Evolutionary conservation across 2,888 invertebrate genomes (phyloP).

Genomic region (Byasa hedistus): DNA sequence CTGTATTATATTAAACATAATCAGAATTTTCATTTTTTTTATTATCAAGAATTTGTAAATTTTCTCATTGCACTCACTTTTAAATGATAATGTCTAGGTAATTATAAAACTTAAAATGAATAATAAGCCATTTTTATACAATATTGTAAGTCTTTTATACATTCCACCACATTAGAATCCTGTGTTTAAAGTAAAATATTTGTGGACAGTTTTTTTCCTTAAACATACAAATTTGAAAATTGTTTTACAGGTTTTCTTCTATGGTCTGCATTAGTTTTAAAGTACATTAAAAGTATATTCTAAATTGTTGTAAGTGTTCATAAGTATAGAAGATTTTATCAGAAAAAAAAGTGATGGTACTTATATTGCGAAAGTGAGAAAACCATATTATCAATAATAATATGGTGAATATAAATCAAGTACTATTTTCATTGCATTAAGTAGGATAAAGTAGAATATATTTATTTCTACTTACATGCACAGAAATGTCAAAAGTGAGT

Average conservation of each 20-base stretch:
- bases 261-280: conserved; percentile 54
- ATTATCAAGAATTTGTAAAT: background rate
- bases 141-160: conserved; percentile 29
- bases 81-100: conserved; percentile 16
- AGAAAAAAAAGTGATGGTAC: conserved; percentile 47
- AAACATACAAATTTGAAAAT: conserved; percentile 12
- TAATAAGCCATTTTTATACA: conserved; percentile 30
- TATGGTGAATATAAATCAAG: conserved; percentile 6
- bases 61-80: conserved; percentile 10
- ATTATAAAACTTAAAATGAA: conserved; percentile 18
- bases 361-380: conserved; percentile 45
- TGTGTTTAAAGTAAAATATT: conserved; percentile 17
- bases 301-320: conserved; percentile 78
- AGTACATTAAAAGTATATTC: conserved; percentile 56
- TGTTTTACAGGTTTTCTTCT: conserved; percentile 22
- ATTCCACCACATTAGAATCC: conserved; percentile 23
- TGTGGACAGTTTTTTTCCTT: conserved; percentile 15
- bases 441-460: conserved; percentile 38
- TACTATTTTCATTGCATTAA: conserved; percentile 25
- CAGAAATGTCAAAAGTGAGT: background rate
- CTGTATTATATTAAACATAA: background rate
- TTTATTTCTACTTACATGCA: conserved; percentile 20
- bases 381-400: conserved; percentile 36
- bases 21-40: background rate
- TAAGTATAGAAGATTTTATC: conserved; percentile 69